Base-by-base conservation (phyloP, 2,888 invertebrate genomes). In the Euplagia quadripunctaria region DNA sequence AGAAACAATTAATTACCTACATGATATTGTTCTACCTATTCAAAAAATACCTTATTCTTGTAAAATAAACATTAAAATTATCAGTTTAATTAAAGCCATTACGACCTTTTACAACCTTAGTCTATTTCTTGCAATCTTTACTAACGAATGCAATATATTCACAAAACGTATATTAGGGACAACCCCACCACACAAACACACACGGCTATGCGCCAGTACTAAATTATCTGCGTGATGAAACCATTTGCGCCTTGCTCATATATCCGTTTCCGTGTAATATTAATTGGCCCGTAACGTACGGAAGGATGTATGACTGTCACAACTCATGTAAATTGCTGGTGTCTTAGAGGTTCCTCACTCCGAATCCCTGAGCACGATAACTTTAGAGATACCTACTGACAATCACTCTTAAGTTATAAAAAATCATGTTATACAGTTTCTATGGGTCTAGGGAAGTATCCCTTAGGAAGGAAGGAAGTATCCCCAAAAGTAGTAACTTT, bases 221-320 rank as follows among this genome's bases (percentile, higher is more conserved):
- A 90, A 90, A 92, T 92, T 91, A 92, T 90, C 90, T 88, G 87
- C 88, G 86, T 91, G 91, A 92, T 92, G 93, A 93, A 89, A 90
- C 91, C 92, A 91, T 93, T 94, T 93, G 91, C 91, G 92, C 90
- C 88, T 89, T 87, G 91, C 92, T 91, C 90, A 89, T 91, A 92
- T 94, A 93, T 95, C 94, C 94, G 94, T 90, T 95, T 95, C 94
- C 94, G 94, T 90, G 90, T 93, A 91, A 94, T 93, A 95, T 95
- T 95, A 95, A 95, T 94, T 93, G 94, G 93, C 84, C 93, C 90
- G 91, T 93, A 92, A 92, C 92, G 88, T 87, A 88, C 93, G 95
- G 95, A 95, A 95, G 95, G 95, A 95, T 94, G 93, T 91, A 90
- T 90, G 92, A 86, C 88, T 86, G 92, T 90, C 92, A 94, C 94